Evolutionary conservation across 2,113 vertebrate genomes (phyloP).

Genomic region (Pteruthius melanotis): DNA sequence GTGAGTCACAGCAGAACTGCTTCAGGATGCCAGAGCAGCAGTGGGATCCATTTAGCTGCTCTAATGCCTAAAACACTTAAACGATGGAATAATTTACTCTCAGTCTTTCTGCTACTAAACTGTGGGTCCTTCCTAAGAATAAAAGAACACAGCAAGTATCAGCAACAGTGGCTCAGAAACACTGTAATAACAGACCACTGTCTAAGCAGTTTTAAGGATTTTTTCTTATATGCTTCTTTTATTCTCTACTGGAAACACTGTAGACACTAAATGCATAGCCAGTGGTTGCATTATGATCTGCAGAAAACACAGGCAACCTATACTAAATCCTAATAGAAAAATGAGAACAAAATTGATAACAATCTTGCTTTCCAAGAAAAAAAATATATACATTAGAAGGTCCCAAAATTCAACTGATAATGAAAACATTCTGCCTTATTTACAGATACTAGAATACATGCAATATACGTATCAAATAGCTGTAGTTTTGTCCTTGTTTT

Average conservation of each 20-base stretch:
- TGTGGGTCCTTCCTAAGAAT: neutral
- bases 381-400: neutral
- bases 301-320: neutral
- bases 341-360: neutral
- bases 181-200: neutral
- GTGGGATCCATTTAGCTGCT: neutral
- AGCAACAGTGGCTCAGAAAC: neutral
- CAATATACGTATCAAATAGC: neutral
- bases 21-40: neutral
- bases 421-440: neutral
- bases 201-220: neutral
- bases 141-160: neutral
- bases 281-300: neutral
- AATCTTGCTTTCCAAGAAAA: neutral
- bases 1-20: slow-evolving; percentile 5
- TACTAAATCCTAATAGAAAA: neutral
- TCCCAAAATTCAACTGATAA: neutral
- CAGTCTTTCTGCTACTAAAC: neutral
- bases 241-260: neutral
- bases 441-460: neutral
- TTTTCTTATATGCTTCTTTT: neutral
- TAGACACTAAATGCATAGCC: neutral
- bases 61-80: neutral
- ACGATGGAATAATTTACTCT: neutral
- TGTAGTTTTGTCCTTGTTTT: neutral